Percentiles rank a stretch among this genome's conserved stretches.
Conservation (phyloP, 2,113 vertebrate genomes). For the Lates calcarifer region DNA sequence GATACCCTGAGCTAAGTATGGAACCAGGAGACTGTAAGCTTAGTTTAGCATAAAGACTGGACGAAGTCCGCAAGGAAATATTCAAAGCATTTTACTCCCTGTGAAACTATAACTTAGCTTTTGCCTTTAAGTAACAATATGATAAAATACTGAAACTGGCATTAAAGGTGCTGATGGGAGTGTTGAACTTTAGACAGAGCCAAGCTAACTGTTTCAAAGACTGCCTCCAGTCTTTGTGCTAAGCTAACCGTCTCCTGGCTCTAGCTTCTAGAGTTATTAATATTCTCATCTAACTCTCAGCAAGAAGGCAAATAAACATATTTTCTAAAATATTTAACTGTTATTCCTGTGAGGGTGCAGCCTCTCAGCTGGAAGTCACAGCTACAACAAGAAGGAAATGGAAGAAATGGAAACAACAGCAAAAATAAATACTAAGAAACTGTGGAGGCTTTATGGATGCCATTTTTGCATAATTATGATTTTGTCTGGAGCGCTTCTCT, state of each 20-base stretch:
- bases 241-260: not conserved
- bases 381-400: not conserved
- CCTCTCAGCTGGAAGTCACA: not conserved
- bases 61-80: not conserved
- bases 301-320: not conserved
- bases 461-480: not conserved
- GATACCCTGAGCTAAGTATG: not conserved
- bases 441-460: not conserved
- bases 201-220: not conserved
- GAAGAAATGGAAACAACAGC: not conserved
- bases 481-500: not conserved
- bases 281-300: not conserved
- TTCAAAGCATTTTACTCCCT: not conserved
- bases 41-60: not conserved
- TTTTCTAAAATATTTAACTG: not conserved
- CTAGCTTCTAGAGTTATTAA: not conserved
- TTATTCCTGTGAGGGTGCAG: not conserved
- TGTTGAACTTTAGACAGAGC: not conserved
- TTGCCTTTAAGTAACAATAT: not conserved
- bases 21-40: constrained; percentile 4
- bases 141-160: not conserved
- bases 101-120: not conserved
- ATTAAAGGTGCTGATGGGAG: not conserved
- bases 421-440: not conserved
- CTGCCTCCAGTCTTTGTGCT: not conserved